Evolutionary conservation across 2,797 vertebrate genomes (phyloP).

Genomic region (Neosilurus hyrtlii): DNA sequence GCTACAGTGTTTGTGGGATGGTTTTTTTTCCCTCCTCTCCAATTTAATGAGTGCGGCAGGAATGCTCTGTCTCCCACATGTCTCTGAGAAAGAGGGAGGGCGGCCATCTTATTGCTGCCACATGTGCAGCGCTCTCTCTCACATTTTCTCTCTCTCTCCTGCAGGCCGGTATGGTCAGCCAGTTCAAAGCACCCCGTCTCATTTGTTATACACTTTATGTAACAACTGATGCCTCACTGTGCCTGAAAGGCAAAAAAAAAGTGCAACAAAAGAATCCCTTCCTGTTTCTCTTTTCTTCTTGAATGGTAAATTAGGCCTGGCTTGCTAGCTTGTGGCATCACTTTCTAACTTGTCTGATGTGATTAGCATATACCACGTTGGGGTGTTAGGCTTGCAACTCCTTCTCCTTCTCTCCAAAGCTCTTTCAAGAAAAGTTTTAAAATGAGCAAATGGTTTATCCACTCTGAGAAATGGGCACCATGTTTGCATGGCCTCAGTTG

Average conservation of each 20-base stretch:
- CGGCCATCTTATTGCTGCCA: constrained; percentile 80
- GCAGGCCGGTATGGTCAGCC: constrained; percentile 78
- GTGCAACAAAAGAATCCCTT: constrained; percentile 63
- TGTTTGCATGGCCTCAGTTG: constrained; percentile 64
- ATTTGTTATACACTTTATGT: constrained; percentile 81
- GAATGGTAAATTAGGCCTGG: constrained; percentile 54
- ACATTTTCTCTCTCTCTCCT: constrained; percentile 58
- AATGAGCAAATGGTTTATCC: constrained; percentile 39
- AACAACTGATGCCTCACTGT: constrained; percentile 67
- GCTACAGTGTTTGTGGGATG: constrained; percentile 69
- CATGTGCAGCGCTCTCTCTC: constrained; percentile 65
- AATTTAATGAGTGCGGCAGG: constrained; percentile 76
- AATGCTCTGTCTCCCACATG: constrained; percentile 81
- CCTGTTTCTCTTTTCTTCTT: constrained; percentile 54
- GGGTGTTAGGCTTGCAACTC: constrained; percentile 49
- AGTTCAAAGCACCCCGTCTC: constrained; percentile 77
- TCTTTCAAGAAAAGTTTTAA: constrained; percentile 13
- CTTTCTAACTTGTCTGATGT: constrained; percentile 63
- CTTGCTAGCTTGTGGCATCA: constrained; percentile 39
- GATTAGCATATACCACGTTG: constrained; percentile 66
- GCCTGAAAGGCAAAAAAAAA: constrained; percentile 59
- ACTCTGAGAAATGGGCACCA: constrained; percentile 58
- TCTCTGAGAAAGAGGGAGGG: constrained; percentile 60
- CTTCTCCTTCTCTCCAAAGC: not conserved
- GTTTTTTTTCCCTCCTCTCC: constrained; percentile 57